Percentiles rank a stretch among this genome's conserved stretches.
These are phyloP conservation scores for Aromia moschata DNA, from an alignment of 2,888 invertebrate genomes.

Conservation along the genomic window DNA sequence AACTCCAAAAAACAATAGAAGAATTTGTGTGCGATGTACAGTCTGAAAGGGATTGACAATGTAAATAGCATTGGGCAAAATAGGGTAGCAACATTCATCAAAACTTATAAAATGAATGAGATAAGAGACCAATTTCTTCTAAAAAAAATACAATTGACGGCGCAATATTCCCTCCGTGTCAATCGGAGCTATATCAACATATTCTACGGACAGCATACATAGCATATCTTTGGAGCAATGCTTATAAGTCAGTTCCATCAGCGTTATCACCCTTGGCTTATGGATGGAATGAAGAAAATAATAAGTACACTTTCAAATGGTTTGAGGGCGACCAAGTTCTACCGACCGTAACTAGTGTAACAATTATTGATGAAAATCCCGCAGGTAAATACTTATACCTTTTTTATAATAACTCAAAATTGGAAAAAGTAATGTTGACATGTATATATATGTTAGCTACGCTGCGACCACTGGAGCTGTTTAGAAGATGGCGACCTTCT, in stretches of 20 bases:
- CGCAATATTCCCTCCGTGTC: conserved; percentile 32
- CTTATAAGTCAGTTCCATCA: conserved; percentile 24
- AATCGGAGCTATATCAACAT: conserved; percentile 27
- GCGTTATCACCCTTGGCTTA: conserved; percentile 22
- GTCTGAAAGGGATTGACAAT: conserved; percentile 25
- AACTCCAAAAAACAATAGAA: conserved; percentile 25
- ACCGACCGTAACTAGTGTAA: conserved; percentile 14
- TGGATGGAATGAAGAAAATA: conserved; percentile 27
- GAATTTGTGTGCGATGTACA: conserved; percentile 38
- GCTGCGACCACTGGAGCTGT: no score
- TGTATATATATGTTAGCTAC: no score
- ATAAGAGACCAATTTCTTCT: conserved; percentile 25
- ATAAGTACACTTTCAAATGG: conserved; percentile 26
- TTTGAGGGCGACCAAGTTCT: conserved; percentile 30
- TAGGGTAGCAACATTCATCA: conserved; percentile 37
- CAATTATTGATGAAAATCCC: conserved; percentile 1
- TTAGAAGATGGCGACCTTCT: no score
- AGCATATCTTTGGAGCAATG: conserved; percentile 32
- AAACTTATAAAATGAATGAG: conserved; percentile 23
- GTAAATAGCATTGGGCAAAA: conserved; percentile 39
- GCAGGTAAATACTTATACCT: no score
- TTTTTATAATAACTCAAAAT: no score
- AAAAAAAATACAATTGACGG: conserved; percentile 37
- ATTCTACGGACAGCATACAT: conserved; percentile 27
- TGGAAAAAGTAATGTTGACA: no score